Conservation (phyloP, 1,140 invertebrate genomes). For the Portunus trituberculatus region DNA sequence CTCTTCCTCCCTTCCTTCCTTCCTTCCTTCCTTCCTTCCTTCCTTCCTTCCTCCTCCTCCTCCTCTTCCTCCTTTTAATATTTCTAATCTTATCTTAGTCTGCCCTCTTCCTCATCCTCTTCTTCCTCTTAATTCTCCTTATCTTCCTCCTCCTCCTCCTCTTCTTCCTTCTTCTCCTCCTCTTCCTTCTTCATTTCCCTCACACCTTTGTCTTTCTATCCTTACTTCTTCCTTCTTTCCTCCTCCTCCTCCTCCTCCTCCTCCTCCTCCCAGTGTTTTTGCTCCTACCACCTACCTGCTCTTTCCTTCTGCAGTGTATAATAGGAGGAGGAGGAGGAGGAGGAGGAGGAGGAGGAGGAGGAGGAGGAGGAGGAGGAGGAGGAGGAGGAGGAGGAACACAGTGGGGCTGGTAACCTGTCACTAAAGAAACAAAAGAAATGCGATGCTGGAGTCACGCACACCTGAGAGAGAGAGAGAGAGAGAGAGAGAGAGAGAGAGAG, state of each 20-base stretch:
- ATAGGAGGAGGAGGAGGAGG: too few relatives aligned
- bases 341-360: too few relatives aligned
- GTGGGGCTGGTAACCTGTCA: too few relatives aligned
- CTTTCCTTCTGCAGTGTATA: neutral
- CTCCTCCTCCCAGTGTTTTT: too few relatives aligned
- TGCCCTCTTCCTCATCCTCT: neutral
- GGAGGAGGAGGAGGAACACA: too few relatives aligned
- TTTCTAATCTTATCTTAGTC: neutral
- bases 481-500: conserved; percentile 31
- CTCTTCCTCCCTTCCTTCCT: neutral
- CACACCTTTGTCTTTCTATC: neutral
- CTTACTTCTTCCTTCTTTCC: neutral
- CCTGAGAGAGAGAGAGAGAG: conserved; percentile 24
- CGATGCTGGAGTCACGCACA: neutral
- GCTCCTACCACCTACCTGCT: neutral
- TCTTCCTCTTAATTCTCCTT: neutral
- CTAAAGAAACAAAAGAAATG: neutral
- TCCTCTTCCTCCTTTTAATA: neutral
- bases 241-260: neutral
- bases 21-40: neutral
- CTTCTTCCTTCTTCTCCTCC: neutral
- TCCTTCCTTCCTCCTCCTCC: conserved; percentile 31
- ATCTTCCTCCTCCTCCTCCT: neutral
- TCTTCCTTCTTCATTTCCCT: neutral
- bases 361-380: too few relatives aligned